Conservation (phyloP, 2,888 invertebrate genomes). For the Heliothis peltigera region DNA sequence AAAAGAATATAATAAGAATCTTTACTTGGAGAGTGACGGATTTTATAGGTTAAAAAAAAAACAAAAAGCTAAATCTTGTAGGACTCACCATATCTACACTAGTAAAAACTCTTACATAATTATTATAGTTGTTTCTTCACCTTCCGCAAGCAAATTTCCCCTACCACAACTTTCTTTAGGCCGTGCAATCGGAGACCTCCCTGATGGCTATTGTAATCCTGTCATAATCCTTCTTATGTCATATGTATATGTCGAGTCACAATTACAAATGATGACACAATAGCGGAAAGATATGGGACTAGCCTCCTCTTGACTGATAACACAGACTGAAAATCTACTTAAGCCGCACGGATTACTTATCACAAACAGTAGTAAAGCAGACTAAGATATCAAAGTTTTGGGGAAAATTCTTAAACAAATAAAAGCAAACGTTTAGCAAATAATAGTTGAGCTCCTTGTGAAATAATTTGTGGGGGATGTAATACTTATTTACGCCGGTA, state of each 20-base stretch:
- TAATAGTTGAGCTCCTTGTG: background rate
- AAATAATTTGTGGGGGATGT: slow-evolving; percentile 1
- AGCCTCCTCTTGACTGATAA: slow-evolving; percentile 34
- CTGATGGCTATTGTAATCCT: slow-evolving; percentile 3
- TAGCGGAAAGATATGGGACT: slow-evolving; percentile 12
- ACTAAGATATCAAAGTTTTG: slow-evolving; percentile 12
- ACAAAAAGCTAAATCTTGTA: too few relatives aligned
- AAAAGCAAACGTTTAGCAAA: background rate
- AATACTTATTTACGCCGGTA: background rate
- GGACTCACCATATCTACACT: too few relatives aligned
- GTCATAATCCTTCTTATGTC: slow-evolving; percentile 10
- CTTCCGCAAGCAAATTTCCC: background rate
- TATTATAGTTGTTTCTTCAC: background rate
- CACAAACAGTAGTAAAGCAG: slow-evolving; percentile 18
- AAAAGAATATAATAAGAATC: too few relatives aligned
- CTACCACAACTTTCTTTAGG: slow-evolving; percentile 8
- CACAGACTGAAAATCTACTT: slow-evolving; percentile 11
- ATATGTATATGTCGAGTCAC: background rate
- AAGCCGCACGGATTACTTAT: slow-evolving; percentile 22
- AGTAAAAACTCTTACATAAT: too few relatives aligned
- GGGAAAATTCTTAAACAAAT: background rate
- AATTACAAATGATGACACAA: slow-evolving; percentile 2
- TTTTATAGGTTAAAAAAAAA: too few relatives aligned
- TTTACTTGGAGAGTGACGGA: too few relatives aligned
- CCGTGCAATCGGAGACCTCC: background rate